Percentiles rank a stretch among this genome's conserved stretches.
phyloP scores from a whole-genome alignment of 2,797 vertebrate species.

The Peromyscus eremicus region DNA sequence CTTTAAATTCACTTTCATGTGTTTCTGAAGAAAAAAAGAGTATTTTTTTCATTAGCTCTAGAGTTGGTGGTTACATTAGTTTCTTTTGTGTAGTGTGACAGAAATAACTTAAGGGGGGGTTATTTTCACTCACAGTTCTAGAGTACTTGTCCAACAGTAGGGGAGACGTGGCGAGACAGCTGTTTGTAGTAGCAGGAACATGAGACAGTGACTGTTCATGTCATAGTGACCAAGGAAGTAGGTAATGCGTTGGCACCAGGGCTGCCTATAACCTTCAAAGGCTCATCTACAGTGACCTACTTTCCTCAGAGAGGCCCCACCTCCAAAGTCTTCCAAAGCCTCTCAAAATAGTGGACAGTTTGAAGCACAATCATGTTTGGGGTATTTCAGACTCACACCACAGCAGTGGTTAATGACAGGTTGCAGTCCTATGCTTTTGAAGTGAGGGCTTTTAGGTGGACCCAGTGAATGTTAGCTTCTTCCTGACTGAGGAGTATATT shows the following conservation, averaged over 20 bases:
- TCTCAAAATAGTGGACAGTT: neutral
- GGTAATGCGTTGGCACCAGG: neutral
- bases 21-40: neutral
- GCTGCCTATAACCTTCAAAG: neutral
- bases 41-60: neutral
- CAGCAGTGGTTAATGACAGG: neutral
- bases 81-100: neutral
- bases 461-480: neutral
- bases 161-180: neutral
- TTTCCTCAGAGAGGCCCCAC: neutral
- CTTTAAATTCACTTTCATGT: conserved; percentile 16
- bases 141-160: neutral
- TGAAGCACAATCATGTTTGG: neutral
- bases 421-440: neutral
- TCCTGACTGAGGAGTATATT: neutral
- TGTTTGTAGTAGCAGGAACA: no score
- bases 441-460: neutral
- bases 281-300: neutral
- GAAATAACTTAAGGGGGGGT: neutral
- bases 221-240: neutral
- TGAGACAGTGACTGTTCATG: neutral
- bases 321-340: neutral
- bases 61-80: neutral
- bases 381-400: neutral
- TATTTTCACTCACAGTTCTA: neutral